Percentiles rank a stretch among this genome's conserved stretches.
These are phyloP conservation scores for Eristalinus sepulchralis DNA, from an alignment of 2,888 invertebrate species.

Conservation along the genomic window DNA sequence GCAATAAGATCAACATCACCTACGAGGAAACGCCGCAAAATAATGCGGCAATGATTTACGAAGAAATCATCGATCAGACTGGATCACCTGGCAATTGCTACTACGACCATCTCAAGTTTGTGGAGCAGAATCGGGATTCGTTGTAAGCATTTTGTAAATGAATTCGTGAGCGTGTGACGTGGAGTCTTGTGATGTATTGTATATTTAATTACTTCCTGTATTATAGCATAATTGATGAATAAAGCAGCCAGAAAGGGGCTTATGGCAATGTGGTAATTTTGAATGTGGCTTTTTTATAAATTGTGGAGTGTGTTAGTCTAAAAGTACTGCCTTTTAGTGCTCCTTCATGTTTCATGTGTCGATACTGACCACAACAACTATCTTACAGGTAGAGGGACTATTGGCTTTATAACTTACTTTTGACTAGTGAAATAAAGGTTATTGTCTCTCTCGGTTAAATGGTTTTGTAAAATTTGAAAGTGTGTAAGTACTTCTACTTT, in stretches of 20 bases:
- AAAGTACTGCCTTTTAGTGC: too few species aligned
- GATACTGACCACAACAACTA: too few species aligned
- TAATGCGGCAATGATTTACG: slow-evolving; percentile 76
- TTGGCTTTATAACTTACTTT: too few species aligned
- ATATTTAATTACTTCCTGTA: background rate
- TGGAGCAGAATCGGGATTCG: slow-evolving; percentile 30
- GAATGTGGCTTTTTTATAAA: background rate
- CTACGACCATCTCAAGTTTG: slow-evolving; percentile 72
- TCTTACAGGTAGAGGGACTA: too few species aligned
- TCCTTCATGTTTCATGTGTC: too few species aligned
- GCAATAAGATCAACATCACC: slow-evolving; percentile 75
- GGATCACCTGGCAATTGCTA: slow-evolving; percentile 54
- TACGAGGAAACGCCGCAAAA: slow-evolving; percentile 75
- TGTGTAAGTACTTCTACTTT: too few species aligned
- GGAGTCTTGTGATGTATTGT: slow-evolving; percentile 3
- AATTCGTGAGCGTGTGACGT: background rate
- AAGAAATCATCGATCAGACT: slow-evolving; percentile 76
- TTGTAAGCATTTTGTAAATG: background rate
- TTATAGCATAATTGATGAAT: background rate
- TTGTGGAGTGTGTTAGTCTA: background rate
- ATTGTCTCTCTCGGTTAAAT: too few species aligned
- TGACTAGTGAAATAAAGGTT: too few species aligned
- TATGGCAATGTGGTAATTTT: background rate
- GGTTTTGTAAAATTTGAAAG: too few species aligned
- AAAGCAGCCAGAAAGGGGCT: background rate